Conservation (phyloP, 2,113 vertebrate species). For the Coryphaenoides rupestris region DNA sequence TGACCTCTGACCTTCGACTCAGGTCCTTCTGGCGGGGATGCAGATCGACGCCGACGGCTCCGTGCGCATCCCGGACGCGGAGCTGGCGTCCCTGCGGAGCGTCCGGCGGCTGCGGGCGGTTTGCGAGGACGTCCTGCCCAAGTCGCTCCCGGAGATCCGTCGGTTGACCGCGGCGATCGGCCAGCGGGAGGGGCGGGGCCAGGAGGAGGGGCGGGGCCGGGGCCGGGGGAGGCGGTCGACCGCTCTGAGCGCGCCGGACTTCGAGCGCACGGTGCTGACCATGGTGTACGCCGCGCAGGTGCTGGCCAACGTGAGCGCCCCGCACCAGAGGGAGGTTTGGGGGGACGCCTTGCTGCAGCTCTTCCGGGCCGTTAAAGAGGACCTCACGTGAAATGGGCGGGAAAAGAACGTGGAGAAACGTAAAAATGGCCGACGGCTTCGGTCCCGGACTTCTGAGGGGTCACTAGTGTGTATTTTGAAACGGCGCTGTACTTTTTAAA, state of each 20-base stretch:
- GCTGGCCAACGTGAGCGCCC: constrained; percentile 58
- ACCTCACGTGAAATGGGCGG: constrained; percentile 64
- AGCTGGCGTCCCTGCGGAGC: constrained; percentile 82
- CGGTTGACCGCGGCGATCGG: constrained; percentile 73
- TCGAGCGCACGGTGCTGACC: constrained; percentile 87
- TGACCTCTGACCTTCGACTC: not conserved
- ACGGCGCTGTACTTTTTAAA: too few species aligned
- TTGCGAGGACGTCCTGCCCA: constrained; percentile 86
- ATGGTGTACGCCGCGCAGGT: constrained; percentile 82
- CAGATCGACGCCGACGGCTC: constrained; percentile 66
- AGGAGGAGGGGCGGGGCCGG: too few species aligned
- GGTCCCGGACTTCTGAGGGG: too few species aligned
- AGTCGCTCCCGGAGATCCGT: constrained; percentile 80
- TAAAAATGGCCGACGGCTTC: not conserved
- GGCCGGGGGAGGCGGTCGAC: constrained; percentile 45
- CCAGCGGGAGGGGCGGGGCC: too few species aligned
- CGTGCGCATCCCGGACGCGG: constrained; percentile 81
- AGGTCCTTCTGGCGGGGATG: constrained; percentile 86
- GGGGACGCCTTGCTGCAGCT: constrained; percentile 74
- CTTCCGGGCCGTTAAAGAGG: constrained; percentile 78
- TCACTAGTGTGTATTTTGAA: too few species aligned
- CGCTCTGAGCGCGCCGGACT: constrained; percentile 80
- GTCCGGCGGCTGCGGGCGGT: constrained; percentile 76
- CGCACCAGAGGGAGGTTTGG: constrained; percentile 82
- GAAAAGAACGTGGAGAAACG: constrained; percentile 27